Evolutionary conservation across 2,888 invertebrate genomes (phyloP), one percentile per base, ranked within the genome.

Genomic region (Nebria salina): DNA sequence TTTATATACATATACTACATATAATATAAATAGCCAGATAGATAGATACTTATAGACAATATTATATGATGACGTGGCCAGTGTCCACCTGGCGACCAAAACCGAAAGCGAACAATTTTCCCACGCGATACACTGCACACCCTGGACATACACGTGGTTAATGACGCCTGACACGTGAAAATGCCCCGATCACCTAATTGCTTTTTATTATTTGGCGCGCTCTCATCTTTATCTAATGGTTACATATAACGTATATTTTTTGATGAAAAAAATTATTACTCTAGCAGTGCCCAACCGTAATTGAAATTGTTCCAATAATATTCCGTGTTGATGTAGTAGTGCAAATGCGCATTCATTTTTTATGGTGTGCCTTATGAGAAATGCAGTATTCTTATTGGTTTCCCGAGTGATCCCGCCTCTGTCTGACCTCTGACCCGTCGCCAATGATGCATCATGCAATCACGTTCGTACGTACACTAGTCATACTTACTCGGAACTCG

Each of bases 121-220:
- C 77, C 77, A 77, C 77, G 73, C 73, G 76, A 54, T 13, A 66
- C 66, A 25, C 66, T 66, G 15, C 66, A 54, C 72, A 77, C 77
- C 77, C 72, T 72, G 68, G 54, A 25, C 13, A 66, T 8, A 34
- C 70, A 43, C 76, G 64, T 72, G 77, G 70, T 72, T 77, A 77
- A 77, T 77, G 77, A 77, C 72, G 65, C 77, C 13, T 77, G 41
- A 20, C 77, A 76, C 41, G 76, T 76, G 72, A 77, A 77, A 77
- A 72, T 65, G 15, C 43, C 26, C 72, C 72, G 54, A 77, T 76
- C 70, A 70, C 9, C 26, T 72, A 72, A 77, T 77, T 70, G 15
- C 15, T 25, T 54, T 7, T 15, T 34, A 34, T 68, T 70, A 13
- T 70, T 70, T 70, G 34, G 13, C 13, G 8, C 13, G 54, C 54